Evolutionary conservation across 2,888 invertebrate species (phyloP), one percentile per base, ranked within the genome.

Genomic region (Pheosia gnoma): DNA sequence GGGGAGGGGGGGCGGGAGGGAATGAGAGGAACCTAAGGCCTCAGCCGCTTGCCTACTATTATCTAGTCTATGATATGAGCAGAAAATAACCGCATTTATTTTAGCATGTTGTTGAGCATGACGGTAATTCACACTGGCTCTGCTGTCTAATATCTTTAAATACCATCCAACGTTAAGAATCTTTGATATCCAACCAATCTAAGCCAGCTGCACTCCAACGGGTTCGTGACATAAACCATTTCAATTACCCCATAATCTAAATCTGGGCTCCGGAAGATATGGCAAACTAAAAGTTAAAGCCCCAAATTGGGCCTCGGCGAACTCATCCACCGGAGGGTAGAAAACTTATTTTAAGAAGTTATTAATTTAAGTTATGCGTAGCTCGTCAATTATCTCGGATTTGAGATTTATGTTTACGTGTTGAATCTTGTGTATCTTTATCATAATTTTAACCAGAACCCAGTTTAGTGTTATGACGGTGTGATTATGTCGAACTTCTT

Each of bases 291-390:
- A 89, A 90, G 86, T 89, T 89, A 83, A 72, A 84, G 87, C 87
- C 85, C 87, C 86, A 87, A 88, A 89, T 89, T 89, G 83, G 87
- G 83, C 81, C 82, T 82, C 75, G 83, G 84, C 79, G 70, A 68
- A 71, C 68, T 68, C 72, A 70, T 77, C 80, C 80, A 78, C 78
- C 70, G 68, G 74, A 71, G 81, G 84, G 81, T 81, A 64, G 60
- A 62, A 80, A 86, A 86, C 86, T 87, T 86, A 82, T 86, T 86
- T 87, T 83, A 87, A 87, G 85, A 89, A 88, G 87, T 81, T 86
- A 81, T 88, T 89, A 88, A 89, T 90, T 89, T 87, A 87, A 87
- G 84, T 84, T 87, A 88, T 89, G 84, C 84, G 81, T 83, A 82
- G 79, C 75, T 82, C 84, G 85, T 89, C 88, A 87, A 89, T 89